Conservation (phyloP, 2,888 invertebrate genomes). For the Campopleginae sp. region DNA sequence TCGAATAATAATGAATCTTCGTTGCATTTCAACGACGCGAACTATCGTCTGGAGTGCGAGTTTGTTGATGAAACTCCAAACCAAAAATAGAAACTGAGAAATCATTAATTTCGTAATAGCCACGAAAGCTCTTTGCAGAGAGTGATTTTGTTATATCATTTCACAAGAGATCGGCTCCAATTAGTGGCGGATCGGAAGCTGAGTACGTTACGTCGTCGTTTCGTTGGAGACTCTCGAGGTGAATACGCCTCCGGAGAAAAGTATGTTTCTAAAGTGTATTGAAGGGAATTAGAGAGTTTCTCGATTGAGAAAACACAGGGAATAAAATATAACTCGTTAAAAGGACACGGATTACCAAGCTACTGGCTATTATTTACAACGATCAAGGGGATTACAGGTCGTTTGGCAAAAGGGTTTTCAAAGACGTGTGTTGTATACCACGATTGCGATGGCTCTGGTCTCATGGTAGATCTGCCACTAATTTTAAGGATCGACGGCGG, state of each 20-base stretch:
- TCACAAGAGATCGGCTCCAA: neutral
- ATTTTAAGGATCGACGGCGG: constrained; percentile 65
- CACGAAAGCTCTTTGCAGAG: neutral
- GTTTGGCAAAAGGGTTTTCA: constrained; percentile 60
- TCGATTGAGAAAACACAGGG: neutral
- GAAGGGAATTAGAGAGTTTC: neutral
- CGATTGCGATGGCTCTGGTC: constrained; percentile 13
- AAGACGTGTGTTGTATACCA: constrained; percentile 50
- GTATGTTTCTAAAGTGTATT: neutral
- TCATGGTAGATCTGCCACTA: constrained; percentile 49
- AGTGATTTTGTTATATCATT: neutral
- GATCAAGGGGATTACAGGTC: constrained; percentile 66
- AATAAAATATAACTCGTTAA: constrained; percentile 31
- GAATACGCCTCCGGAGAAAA: neutral
- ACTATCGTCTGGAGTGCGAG: neutral
- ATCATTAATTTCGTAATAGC: neutral
- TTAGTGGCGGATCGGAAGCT: neutral
- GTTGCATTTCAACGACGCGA: too few species aligned
- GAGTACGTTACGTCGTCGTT: too few species aligned
- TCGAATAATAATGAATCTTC: too few species aligned
- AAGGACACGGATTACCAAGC: constrained; percentile 31
- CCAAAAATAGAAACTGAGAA: neutral
- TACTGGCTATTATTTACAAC: constrained; percentile 51
- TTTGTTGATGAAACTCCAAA: neutral
- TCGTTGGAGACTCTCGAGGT: neutral